phyloP scores from a whole-genome alignment of 2,797 vertebrate species.

The Spinus olivaceus region DNA sequence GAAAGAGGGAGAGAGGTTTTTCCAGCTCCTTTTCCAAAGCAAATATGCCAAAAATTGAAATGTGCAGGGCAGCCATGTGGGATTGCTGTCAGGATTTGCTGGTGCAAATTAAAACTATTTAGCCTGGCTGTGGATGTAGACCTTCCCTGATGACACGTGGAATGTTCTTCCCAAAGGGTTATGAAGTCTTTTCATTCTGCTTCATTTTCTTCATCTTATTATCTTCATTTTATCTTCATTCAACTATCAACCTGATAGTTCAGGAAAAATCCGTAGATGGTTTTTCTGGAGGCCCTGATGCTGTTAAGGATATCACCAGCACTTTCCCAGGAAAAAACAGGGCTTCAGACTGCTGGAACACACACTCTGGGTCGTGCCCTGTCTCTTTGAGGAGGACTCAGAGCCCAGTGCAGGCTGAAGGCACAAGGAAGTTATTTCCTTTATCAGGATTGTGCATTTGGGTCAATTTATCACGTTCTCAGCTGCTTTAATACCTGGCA shows the following conservation, averaged over 20 bases:
- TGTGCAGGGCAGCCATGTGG: neutral
- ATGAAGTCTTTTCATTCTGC: neutral
- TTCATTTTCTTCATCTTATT: neutral
- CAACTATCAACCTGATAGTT: neutral
- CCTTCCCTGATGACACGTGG: neutral
- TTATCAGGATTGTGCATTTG: neutral
- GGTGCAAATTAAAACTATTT: neutral
- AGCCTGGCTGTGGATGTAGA: neutral
- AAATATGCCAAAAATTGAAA: neutral
- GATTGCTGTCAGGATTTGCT: neutral
- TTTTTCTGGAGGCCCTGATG: neutral
- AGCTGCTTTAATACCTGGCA: neutral
- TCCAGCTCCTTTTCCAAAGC: conserved; percentile 9
- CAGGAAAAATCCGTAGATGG: neutral
- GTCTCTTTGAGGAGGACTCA: neutral
- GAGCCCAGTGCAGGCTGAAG: neutral
- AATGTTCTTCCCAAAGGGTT: neutral
- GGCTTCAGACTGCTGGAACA: neutral
- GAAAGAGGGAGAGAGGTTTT: neutral
- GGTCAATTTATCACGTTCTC: neutral
- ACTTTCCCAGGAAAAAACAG: neutral
- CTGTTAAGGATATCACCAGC: neutral
- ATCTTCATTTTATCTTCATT: neutral
- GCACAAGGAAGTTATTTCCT: neutral
- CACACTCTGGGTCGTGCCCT: fast-evolving